Conservation (phyloP, 2,797 vertebrate genomes). For the Danio choprae region DNA sequence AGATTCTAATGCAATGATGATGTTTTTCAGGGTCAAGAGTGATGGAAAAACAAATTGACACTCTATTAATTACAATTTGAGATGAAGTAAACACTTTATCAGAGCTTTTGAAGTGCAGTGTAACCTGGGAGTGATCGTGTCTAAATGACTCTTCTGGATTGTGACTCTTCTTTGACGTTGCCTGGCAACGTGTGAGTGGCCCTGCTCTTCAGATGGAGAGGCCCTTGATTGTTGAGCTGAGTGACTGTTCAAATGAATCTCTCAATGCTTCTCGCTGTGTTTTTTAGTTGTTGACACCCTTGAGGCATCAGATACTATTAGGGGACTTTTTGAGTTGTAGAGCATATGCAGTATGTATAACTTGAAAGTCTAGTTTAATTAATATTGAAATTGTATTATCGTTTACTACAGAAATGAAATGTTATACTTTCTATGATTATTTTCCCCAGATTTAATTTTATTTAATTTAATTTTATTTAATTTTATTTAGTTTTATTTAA, state of each 20-base stretch:
- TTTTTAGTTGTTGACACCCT: conserved; percentile 37
- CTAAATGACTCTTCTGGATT: conserved; percentile 60
- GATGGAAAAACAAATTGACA: conserved; percentile 44
- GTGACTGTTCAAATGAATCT: conserved; percentile 62
- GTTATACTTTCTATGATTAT: neutral
- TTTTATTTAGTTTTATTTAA: no score
- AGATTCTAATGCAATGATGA: neutral
- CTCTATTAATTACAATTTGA: conserved; percentile 32
- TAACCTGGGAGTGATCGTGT: conserved; percentile 54
- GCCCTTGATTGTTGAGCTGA: conserved; percentile 61
- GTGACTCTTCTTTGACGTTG: conserved; percentile 63
- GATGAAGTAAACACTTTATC: conserved; percentile 53
- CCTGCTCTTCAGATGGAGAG: conserved; percentile 62
- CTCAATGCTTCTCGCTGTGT: conserved; percentile 35
- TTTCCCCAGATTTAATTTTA: no score
- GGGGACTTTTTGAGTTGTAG: conserved; percentile 44
- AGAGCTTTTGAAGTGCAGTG: conserved; percentile 53
- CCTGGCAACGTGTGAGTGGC: conserved; percentile 64
- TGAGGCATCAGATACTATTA: conserved; percentile 30
- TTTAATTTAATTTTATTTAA: no score
- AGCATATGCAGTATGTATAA: neutral
- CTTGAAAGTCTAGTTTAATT: neutral
- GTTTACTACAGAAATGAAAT: neutral
- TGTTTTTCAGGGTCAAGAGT: conserved; percentile 27
- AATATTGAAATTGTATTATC: neutral